phyloP scores from a whole-genome alignment of 2,888 invertebrate species.

The Ypsolopha scabrella region DNA sequence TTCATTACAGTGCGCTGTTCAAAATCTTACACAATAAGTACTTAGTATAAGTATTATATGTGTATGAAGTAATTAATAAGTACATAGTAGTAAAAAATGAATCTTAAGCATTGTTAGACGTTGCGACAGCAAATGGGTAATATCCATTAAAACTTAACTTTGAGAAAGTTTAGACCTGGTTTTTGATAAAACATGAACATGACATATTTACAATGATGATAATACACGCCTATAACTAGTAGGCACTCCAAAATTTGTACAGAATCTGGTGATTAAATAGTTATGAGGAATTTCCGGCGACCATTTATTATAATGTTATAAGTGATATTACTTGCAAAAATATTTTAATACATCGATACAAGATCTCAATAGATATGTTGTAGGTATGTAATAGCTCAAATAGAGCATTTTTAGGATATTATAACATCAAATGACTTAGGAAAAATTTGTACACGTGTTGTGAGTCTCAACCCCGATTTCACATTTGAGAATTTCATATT shows the following conservation, averaged over 20 bases:
- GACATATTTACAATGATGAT: background rate
- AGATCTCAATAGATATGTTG: background rate
- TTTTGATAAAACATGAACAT: background rate
- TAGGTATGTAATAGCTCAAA: background rate
- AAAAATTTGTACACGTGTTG: too few species aligned
- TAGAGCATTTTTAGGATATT: background rate
- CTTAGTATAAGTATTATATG: too few species aligned
- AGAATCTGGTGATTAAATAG: background rate
- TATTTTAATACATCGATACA: constrained; percentile 8
- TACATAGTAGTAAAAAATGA: too few species aligned
- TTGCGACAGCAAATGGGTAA: background rate
- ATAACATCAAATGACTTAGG: background rate
- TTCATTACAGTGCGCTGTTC: too few species aligned
- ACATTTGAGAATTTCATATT: background rate
- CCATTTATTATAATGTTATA: background rate
- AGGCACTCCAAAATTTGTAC: background rate
- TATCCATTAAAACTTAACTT: background rate
- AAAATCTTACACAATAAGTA: too few species aligned
- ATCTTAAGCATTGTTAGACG: background rate
- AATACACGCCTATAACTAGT: background rate
- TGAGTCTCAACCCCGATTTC: background rate
- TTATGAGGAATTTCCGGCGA: background rate
- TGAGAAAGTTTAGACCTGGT: background rate
- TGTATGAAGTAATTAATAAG: too few species aligned
- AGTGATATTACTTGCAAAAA: constrained; percentile 3